Base-by-base conservation (phyloP, 1,140 invertebrate genomes). In the Tetragonula clypearis region DNA sequence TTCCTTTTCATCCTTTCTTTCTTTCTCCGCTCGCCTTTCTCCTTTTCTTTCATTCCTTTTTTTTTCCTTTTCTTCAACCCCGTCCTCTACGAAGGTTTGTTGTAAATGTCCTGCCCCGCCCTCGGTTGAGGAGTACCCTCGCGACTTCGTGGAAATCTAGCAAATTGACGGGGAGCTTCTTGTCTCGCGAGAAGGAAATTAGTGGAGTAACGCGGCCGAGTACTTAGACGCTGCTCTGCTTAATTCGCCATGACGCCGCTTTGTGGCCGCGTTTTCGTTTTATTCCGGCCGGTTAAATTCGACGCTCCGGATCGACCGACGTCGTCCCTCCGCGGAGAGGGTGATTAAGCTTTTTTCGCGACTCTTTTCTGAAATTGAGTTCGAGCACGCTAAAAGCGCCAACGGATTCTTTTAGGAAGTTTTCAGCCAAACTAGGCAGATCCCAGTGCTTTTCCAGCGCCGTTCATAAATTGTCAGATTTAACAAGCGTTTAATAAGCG, bases 111-210 rank as follows among this genome's bases (percentile, higher is more conserved):
- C 41, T 1, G 2, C 15, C 15, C 14, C 49, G 6, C 6, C 41
- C 41, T 9, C 35, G 58, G 49, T 65, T 12, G 72, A 60, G 14
- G 68, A 68, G 58, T 35, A 58, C 76, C 41, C 82, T 79, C n/a
- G 66, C 73, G 56, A 35, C 30, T 23, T 12, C 53, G 62, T 62
- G 77, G 82, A 79, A 84, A 79, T 84, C 82, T 84, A 79, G 82
- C 77, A 79, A 84, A 84, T 84, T 79, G 82, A 79, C 68, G 68
- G 56, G 68, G 23, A 79, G 30, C 76, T 84, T 26, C 58, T 84
- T 72, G 76, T 79, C 68, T n/a, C 68, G 41, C 56, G 68, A 53
- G 35, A 84, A 84, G 69, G 82, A 60, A 84, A 84, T 84, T 84
- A 84, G 82, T 84, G 66, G 75, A 55, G 76, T 79, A 84, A 84